Evolutionary conservation across 2,888 invertebrate species (phyloP), one percentile per base, ranked within the genome.

Genomic region (Euspilapteryx auroguttella): DNA sequence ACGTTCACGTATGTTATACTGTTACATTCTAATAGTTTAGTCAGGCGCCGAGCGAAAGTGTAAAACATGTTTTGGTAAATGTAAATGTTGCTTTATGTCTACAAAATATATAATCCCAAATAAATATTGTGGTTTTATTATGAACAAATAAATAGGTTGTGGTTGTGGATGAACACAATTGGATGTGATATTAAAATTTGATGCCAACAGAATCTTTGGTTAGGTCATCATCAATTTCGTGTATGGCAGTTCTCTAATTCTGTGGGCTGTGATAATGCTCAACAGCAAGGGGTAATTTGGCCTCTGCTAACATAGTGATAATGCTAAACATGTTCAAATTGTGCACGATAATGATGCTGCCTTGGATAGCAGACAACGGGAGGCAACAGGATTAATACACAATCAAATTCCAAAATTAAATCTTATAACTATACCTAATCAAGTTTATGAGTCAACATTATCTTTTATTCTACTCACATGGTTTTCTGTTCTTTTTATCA

Each of bases 81-180:
- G 65, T 73, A 68, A 73, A 75, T 77, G 76, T 77, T 75, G 76
- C 76, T 76, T 76, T 73, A 75, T 71, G 71, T 76, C 68, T 75
- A 76, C 63, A 64, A 73, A 76, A 71, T 75, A 71, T 73, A 73
- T 75, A 73, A 73, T 75, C 75, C 65, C 65, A 54, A 66, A 63
- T 58, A 66, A 42, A 49, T 48, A 39, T 39, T 50, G 52, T 51
- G 12, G 54, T 71, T 69, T 69, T 37, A 47, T 55, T 61, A 47
- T 31, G 17, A 29, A 3, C 8, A 13, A 10, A 15, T 17, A 17
- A 5, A 17, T n/a, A n/a, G n/a, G n/a, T n/a, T n/a, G n/a, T n/a
- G n/a, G n/a, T n/a, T n/a, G n/a, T n/a, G n/a, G n/a, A n/a, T n/a
- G n/a, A n/a, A n/a, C n/a, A n/a, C n/a, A n/a, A n/a, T n/a, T n/a